Evolutionary conservation across 2,113 vertebrate genomes (phyloP).

Genomic region (Boulengeromyrus knoepffleri): DNA sequence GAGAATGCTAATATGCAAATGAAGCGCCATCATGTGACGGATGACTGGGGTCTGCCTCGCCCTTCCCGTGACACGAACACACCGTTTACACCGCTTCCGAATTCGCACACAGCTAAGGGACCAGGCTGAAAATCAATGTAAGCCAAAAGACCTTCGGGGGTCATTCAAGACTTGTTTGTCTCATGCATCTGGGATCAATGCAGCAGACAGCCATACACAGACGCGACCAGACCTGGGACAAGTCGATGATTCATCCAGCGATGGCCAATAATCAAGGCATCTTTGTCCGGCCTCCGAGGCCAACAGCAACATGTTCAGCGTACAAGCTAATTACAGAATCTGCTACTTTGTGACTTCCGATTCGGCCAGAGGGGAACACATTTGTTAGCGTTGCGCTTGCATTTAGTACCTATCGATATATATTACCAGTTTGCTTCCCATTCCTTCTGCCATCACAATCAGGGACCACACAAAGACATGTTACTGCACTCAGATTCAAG

Average conservation of each 20-base stretch:
- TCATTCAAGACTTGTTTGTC: conserved; percentile 12
- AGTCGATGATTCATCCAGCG: conserved; percentile 9
- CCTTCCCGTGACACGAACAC: background rate
- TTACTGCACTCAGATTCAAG: conserved; percentile 7
- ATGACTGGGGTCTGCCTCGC: background rate
- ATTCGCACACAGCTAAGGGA: background rate
- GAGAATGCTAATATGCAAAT: background rate
- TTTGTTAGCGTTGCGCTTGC: conserved; percentile 17
- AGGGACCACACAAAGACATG: conserved; percentile 18
- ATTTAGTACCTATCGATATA: conserved; percentile 29
- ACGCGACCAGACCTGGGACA: background rate
- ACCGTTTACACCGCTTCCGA: background rate
- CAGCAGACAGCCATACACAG: background rate
- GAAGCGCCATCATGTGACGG: background rate
- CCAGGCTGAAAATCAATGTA: conserved; percentile 10
- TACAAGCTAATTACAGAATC: conserved; percentile 29
- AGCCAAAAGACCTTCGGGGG: conserved; percentile 15
- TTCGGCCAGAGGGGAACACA: conserved; percentile 28
- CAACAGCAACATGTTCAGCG: conserved; percentile 19
- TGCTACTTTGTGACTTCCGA: conserved; percentile 16
- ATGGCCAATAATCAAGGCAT: conserved; percentile 21
- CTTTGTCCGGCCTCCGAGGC: conserved; percentile 15
- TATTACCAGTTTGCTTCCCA: conserved; percentile 28
- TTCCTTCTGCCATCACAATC: conserved; percentile 17
- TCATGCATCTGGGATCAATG: background rate